Percentiles rank a stretch among this genome's conserved stretches.
Conservation (phyloP, 2,113 vertebrate species). For the Chlorodrepanis virens region DNA sequence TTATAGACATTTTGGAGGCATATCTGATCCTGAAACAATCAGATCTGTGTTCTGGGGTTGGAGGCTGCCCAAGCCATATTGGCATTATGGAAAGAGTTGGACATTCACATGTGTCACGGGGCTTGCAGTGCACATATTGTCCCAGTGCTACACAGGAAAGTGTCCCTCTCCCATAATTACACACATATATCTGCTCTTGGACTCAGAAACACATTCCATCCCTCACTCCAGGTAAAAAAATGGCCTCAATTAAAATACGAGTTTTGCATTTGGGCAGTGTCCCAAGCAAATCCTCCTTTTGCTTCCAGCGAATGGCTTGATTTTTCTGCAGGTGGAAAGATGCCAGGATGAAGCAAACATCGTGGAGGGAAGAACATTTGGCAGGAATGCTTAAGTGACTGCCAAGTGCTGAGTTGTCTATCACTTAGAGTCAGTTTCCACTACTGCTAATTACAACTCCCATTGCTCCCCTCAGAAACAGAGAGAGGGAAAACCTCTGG, state of each 20-base stretch:
- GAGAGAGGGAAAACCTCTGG: neutral
- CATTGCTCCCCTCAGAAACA: neutral
- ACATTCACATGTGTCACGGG: neutral
- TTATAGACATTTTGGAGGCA: neutral
- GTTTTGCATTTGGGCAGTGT: neutral
- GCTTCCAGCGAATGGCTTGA: constrained; percentile 26
- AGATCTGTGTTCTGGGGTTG: neutral
- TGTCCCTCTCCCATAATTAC: neutral
- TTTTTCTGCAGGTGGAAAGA: constrained; percentile 30
- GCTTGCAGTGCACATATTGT: neutral
- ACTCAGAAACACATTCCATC: neutral
- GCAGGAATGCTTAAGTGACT: neutral
- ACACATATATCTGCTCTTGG: neutral
- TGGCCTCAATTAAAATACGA: neutral
- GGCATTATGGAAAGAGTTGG: neutral
- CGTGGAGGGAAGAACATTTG: constrained; percentile 43
- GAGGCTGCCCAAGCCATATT: neutral
- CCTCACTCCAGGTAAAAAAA: constrained; percentile 17
- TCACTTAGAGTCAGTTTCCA: constrained; percentile 24
- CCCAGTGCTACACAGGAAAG: neutral
- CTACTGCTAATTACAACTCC: constrained; percentile 49
- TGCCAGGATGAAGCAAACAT: constrained; percentile 52
- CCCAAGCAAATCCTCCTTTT: constrained; percentile 21
- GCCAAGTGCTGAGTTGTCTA: constrained; percentile 50
- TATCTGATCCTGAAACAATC: neutral